Evolutionary conservation across 2,113 vertebrate genomes (phyloP).

Genomic region (Dipodomys spectabilis): DNA sequence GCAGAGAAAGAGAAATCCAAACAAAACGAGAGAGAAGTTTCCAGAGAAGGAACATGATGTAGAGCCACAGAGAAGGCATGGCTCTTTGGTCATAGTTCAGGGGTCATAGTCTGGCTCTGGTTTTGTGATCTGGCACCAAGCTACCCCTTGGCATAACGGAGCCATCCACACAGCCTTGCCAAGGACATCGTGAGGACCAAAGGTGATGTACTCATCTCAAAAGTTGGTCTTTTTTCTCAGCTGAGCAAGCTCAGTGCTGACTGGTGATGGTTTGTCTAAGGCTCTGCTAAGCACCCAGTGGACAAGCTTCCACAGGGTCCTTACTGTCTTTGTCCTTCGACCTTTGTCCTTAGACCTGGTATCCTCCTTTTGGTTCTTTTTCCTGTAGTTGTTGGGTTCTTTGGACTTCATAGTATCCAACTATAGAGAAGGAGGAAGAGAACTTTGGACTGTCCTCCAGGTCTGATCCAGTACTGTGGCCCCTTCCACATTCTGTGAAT

Average conservation of each 20-base stretch:
- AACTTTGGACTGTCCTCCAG: too few species aligned
- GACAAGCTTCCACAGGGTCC: not conserved
- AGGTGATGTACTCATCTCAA: accelerated
- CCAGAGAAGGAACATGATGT: not conserved
- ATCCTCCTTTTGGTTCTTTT: not conserved
- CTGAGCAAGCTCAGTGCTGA: not conserved
- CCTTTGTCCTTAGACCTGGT: too few species aligned
- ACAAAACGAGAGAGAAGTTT: not conserved
- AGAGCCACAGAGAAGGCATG: not conserved
- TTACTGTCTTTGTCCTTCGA: not conserved
- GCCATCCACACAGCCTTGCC: not conserved
- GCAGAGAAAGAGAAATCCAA: too few species aligned
- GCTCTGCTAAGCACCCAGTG: accelerated
- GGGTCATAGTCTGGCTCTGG: not conserved
- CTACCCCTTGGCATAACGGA: not conserved
- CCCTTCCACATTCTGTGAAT: not conserved
- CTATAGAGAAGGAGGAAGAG: not conserved
- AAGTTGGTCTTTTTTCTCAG: not conserved
- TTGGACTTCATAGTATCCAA: not conserved
- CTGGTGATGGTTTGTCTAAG: not conserved
- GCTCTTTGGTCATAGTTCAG: not conserved
- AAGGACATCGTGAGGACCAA: not conserved
- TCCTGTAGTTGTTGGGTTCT: not conserved
- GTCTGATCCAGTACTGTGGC: not conserved
- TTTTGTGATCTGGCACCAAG: not conserved